Evolutionary conservation across 2,797 vertebrate genomes (phyloP), one percentile per base, ranked within the genome.

Genomic region (Lacerta viridis): DNA sequence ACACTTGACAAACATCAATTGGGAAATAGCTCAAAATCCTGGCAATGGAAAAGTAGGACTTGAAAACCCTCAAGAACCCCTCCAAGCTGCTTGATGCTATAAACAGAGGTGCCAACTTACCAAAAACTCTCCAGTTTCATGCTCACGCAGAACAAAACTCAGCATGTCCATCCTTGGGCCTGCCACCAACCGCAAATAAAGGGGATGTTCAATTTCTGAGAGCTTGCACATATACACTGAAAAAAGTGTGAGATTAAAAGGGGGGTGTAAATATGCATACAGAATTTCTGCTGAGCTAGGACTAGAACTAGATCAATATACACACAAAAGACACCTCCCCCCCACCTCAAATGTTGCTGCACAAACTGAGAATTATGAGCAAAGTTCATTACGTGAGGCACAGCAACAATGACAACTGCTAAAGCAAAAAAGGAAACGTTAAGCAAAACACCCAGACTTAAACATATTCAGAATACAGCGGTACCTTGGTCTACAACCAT

Each of bases 61-160:
- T 36, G 23, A 61, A 11, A 33, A 61, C 2, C 41, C 29, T 41
- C 20, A 41, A 41, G 20, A 75, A 10, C 4, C 9, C 39, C 39
- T 66, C 74, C 61, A 86, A 77, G 69, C n/a, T 81, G 39, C n/a
- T 33, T 78, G 8, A 23, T 69, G 55, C 25, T 36, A 75, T 4
- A 3, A 80, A 46, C 18, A 29, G 0, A 0, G 13, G 7, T 0
- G 6, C 59, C 50, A 85, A 87, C 94, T 75, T 93, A 99, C 97
- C 97, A 98, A 96, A 81, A 99, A 98, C 96, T 99, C 99, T 95
- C 99, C 99, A 0, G 98, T 98, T 96, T 99, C 98, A n/a, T 98
- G 98, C 88, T 99, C 99, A 43, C 97, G 97, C 82, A 99, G 97
- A 33, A 99, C 98, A 91, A 99, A 99, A 94, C 98, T 98, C 74